Percentiles rank a stretch among this genome's conserved stretches.
phyloP scores from a whole-genome alignment of 2,888 invertebrate species.

The Athalia rosae region DNA sequence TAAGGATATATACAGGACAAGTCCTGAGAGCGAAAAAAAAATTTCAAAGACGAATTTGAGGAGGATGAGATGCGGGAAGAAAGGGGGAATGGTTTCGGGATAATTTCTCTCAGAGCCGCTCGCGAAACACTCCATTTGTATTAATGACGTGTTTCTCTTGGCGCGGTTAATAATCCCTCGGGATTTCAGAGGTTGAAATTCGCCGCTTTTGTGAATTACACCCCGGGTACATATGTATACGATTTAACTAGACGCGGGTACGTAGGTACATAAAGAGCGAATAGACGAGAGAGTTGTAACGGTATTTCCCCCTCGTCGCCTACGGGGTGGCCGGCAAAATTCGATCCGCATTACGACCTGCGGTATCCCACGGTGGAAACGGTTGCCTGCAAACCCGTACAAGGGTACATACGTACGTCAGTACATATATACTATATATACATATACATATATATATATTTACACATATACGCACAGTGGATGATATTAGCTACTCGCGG shows the following conservation, averaged over 20 bases:
- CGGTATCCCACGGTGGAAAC: not conserved
- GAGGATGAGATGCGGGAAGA: too few species aligned
- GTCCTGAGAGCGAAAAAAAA: too few species aligned
- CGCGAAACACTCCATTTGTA: not conserved
- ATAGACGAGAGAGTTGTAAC: not conserved
- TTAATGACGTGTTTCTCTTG: not conserved
- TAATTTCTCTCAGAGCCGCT: too few species aligned
- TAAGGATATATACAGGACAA: too few species aligned
- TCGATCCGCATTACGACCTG: conserved; percentile 25
- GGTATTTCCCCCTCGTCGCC: not conserved
- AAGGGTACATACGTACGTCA: too few species aligned
- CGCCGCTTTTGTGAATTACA: not conserved
- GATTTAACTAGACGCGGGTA: not conserved
- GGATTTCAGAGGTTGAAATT: conserved; percentile 1
- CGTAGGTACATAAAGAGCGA: not conserved
- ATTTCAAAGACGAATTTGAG: too few species aligned
- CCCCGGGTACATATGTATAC: not conserved
- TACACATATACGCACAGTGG: conserved; percentile 21
- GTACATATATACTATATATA: not conserved
- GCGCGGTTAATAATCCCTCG: not conserved
- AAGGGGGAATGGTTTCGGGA: too few species aligned
- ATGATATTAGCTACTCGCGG: conserved; percentile 55
- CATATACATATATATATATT: conserved; percentile 15
- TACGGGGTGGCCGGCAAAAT: conserved; percentile 11
- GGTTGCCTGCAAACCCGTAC: not conserved